These are phyloP conservation scores for Pheosia gnoma DNA, from an alignment of 2,888 invertebrate species.

Conservation along the genomic window DNA sequence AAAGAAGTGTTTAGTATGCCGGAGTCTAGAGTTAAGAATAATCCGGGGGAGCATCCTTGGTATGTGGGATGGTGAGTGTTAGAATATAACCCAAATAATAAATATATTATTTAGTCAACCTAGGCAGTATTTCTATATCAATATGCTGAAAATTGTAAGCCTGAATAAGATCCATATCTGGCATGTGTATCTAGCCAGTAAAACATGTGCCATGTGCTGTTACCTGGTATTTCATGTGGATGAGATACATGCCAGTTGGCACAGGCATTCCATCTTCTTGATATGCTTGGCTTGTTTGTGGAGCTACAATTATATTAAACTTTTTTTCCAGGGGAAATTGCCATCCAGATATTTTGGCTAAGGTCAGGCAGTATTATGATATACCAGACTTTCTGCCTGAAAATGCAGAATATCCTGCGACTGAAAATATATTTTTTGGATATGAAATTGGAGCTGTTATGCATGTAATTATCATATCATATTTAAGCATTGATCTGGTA, in stretches of 20 bases:
- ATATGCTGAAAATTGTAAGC: neutral
- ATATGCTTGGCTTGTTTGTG: no score
- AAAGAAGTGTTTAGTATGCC: conserved; percentile 92
- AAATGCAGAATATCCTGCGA: conserved; percentile 94
- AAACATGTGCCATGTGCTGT: no score
- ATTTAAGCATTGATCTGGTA: conserved; percentile 2
- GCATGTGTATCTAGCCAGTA: no score
- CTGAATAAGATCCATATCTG: no score
- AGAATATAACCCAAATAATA: neutral
- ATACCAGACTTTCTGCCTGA: conserved; percentile 93
- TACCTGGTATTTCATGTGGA: no score
- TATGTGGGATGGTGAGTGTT: conserved; percentile 94
- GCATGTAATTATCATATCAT: conserved; percentile 87
- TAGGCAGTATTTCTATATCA: neutral
- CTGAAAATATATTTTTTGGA: conserved; percentile 96
- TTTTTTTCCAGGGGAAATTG: conserved; percentile 89
- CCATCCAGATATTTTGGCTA: conserved; percentile 89
- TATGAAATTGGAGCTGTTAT: conserved; percentile 95
- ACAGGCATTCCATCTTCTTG: no score
- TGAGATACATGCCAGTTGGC: no score
- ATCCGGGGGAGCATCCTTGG: conserved; percentile 88
- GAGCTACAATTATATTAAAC: no score
- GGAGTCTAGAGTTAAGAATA: conserved; percentile 85
- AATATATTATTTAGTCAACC: neutral
- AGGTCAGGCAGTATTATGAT: conserved; percentile 90